phyloP scores from a whole-genome alignment of 2,888 invertebrate species.

The Apantesis nais region DNA sequence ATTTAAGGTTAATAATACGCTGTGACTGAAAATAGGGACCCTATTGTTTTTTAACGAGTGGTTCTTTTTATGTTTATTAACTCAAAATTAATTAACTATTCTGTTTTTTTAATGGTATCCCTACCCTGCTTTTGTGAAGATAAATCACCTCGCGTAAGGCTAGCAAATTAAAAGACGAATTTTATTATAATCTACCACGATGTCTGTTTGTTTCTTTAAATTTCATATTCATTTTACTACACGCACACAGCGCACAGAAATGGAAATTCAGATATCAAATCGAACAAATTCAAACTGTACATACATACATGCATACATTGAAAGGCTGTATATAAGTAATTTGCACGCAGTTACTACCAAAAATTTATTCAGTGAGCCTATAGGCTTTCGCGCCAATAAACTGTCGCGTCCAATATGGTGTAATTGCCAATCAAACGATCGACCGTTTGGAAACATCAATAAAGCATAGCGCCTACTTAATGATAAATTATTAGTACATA shows the following conservation, averaged over 20 bases:
- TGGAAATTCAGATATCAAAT: not conserved
- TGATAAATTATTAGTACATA: not conserved
- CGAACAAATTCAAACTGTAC: not conserved
- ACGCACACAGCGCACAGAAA: not conserved
- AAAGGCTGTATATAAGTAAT: not conserved
- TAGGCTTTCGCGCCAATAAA: not conserved
- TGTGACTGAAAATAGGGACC: too few relatives aligned
- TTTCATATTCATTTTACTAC: too few relatives aligned
- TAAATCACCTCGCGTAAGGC: too few relatives aligned
- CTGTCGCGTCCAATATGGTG: not conserved
- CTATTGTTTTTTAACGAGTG: too few relatives aligned
- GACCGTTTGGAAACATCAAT: not conserved
- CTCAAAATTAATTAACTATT: too few relatives aligned
- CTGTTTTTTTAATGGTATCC: too few relatives aligned
- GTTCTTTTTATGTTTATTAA: too few relatives aligned
- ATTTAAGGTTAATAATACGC: not conserved
- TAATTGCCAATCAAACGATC: not conserved
- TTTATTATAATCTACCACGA: too few relatives aligned
- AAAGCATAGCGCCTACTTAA: not conserved
- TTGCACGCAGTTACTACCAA: not conserved
- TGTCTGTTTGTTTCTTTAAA: not conserved
- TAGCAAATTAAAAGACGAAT: too few relatives aligned
- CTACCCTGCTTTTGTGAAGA: too few relatives aligned
- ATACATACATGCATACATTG: not conserved
- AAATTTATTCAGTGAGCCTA: not conserved